Conservation (phyloP, 2,888 invertebrate species). For the Pachliopta kotzebuea region DNA sequence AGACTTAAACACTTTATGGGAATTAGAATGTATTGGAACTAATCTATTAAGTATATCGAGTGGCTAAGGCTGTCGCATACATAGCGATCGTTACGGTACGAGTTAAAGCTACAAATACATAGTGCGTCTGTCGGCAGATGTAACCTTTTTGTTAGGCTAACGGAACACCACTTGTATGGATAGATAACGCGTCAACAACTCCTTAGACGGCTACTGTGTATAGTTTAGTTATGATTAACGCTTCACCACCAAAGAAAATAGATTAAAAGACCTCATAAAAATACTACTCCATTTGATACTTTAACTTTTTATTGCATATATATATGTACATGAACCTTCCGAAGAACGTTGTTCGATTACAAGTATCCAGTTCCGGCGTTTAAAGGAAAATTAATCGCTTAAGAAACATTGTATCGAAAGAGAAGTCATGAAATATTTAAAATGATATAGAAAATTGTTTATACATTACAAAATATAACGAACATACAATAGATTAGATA, state of each 20-base stretch:
- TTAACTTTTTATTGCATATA: too few relatives aligned
- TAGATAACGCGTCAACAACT: constrained; percentile 39
- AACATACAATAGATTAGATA: background rate
- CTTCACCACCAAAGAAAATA: background rate
- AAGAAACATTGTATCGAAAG: too few relatives aligned
- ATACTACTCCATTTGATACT: too few relatives aligned
- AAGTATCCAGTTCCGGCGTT: too few relatives aligned
- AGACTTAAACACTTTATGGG: background rate
- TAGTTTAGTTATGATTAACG: constrained; percentile 1
- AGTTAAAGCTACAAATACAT: constrained; percentile 14
- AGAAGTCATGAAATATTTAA: background rate
- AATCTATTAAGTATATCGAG: constrained; percentile 16
- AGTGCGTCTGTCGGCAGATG: constrained; percentile 22
- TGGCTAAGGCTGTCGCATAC: constrained; percentile 2
- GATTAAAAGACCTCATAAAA: background rate
- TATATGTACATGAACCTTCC: too few relatives aligned
- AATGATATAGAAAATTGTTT: background rate
- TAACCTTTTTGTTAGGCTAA: constrained; percentile 34
- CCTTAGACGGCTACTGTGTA: constrained; percentile 28
- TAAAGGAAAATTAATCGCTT: too few relatives aligned
- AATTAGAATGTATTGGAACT: background rate
- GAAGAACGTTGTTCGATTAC: too few relatives aligned
- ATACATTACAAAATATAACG: too few relatives aligned
- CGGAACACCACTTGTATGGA: constrained; percentile 42
- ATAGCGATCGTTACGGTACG: constrained; percentile 18